Conservation (phyloP, 2,113 vertebrate species). For the Euleptes europaea region DNA sequence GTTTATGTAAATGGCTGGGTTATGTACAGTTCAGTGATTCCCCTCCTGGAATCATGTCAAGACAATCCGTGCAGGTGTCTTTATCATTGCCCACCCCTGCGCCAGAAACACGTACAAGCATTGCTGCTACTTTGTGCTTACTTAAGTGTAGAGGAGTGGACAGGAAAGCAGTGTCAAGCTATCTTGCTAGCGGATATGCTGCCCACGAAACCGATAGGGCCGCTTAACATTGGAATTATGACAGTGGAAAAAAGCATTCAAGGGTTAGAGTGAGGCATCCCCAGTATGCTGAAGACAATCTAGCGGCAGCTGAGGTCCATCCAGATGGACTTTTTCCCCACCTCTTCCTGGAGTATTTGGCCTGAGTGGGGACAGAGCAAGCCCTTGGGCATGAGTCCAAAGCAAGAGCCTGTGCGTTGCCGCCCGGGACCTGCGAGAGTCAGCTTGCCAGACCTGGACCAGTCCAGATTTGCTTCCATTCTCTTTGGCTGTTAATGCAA, state of each 20-base stretch:
- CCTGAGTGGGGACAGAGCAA: too few species aligned
- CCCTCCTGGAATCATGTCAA: slow-evolving; percentile 36
- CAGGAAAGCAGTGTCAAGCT: slow-evolving; percentile 20
- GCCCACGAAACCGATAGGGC: not conserved
- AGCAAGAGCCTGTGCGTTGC: too few species aligned
- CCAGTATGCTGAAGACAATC: not conserved
- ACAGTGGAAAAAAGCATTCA: not conserved
- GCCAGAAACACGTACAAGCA: slow-evolving; percentile 20
- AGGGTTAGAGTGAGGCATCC: not conserved
- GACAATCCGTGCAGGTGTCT: slow-evolving; percentile 21
- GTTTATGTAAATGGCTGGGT: slow-evolving; percentile 58
- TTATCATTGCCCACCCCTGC: slow-evolving; percentile 26
- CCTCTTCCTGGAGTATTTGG: too few species aligned
- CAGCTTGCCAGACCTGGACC: too few species aligned
- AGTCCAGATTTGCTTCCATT: too few species aligned
- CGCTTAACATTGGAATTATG: not conserved
- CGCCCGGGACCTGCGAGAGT: too few species aligned
- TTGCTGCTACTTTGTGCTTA: slow-evolving; percentile 28
- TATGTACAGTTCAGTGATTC: slow-evolving; percentile 39
- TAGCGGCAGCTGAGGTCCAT: too few species aligned
- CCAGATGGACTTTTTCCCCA: too few species aligned
- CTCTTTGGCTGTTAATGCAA: too few species aligned
- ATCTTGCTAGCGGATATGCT: slow-evolving; percentile 9
- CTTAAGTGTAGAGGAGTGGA: slow-evolving; percentile 4
- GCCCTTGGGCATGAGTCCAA: too few species aligned